Conservation (phyloP, 30 jellyfish, hydroid and myxozoan genomes). For the Aurelia aurita complex sp. Pacific region DNA sequence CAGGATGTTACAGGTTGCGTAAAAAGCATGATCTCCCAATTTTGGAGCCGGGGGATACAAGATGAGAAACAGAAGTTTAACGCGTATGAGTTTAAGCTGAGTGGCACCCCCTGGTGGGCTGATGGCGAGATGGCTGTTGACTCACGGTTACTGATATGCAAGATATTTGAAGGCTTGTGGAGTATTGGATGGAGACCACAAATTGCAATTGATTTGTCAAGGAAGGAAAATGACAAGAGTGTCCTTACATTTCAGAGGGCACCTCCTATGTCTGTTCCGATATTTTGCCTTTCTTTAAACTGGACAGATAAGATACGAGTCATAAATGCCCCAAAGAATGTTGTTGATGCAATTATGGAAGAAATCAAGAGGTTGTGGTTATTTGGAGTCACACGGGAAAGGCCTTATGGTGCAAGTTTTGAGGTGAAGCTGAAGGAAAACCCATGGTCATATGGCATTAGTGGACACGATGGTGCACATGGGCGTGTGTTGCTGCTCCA, state of each 20-base stretch:
- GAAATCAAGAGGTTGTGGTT: constrained; percentile 47
- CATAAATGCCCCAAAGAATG: constrained; percentile 77
- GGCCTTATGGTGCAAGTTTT: constrained; percentile 35
- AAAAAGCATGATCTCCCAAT: constrained; percentile 17
- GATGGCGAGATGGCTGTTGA: constrained; percentile 56
- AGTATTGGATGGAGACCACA: constrained; percentile 65
- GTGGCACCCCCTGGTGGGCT: constrained; percentile 89
- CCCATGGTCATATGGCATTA: constrained; percentile 69
- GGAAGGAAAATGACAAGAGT: constrained; percentile 65
- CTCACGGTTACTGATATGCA: constrained; percentile 55
- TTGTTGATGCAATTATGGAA: constrained; percentile 15
- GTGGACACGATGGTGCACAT: constrained; percentile 77
- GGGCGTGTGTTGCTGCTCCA: constrained; percentile 71
- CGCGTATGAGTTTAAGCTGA: constrained; percentile 62
- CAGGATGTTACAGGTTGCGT: constrained; percentile 25
- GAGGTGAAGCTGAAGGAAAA: constrained; percentile 52
- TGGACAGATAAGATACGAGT: constrained; percentile 58
- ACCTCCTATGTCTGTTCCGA: constrained; percentile 39
- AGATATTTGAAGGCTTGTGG: constrained; percentile 44
- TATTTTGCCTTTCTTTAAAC: constrained; percentile 65
- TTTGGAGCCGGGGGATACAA: constrained; percentile 79
- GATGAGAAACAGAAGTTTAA: constrained; percentile 44
- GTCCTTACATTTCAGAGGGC: constrained; percentile 52
- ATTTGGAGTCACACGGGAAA: constrained; percentile 24
- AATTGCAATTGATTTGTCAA: constrained; percentile 60